phyloP scores from a whole-genome alignment of 2,797 vertebrate species.

The Cynopterus sphinx region DNA sequence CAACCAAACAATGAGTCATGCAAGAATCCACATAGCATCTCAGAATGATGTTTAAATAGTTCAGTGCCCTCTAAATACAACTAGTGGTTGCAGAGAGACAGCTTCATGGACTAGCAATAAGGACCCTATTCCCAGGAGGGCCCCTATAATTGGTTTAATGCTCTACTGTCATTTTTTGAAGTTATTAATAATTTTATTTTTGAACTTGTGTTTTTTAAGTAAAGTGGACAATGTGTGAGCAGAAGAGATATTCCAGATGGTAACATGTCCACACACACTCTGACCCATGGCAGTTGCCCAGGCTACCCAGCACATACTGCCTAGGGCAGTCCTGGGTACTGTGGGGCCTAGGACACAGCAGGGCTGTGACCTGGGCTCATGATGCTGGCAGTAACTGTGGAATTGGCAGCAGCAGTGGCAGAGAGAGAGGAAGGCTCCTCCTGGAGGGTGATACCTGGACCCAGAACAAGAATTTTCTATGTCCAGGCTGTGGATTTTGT shows the following conservation, averaged over 20 bases:
- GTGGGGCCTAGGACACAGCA: background rate
- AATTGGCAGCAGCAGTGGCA: background rate
- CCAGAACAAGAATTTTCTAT: accelerated
- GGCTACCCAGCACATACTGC: background rate
- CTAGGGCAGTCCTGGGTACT: too few species aligned
- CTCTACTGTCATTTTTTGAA: background rate
- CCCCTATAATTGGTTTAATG: background rate
- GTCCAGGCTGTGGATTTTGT: background rate
- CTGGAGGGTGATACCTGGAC: accelerated
- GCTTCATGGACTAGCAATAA: background rate
- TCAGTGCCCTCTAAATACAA: background rate
- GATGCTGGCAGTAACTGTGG: accelerated
- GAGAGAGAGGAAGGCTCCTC: background rate
- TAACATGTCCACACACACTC: too few species aligned
- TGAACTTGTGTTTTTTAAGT: background rate
- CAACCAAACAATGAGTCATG: too few species aligned
- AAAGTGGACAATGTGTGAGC: background rate
- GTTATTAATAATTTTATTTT: background rate
- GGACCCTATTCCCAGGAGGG: accelerated
- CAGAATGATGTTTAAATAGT: background rate
- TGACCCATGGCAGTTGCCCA: background rate
- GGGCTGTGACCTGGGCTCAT: background rate
- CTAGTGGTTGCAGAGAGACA: background rate
- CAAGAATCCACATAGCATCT: background rate
- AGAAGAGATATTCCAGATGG: background rate